Percentiles rank a stretch among this genome's conserved stretches.
These are phyloP conservation scores for Dinoponera quadriceps DNA, from an alignment of 1,140 invertebrate genomes.

Conservation along the genomic window DNA sequence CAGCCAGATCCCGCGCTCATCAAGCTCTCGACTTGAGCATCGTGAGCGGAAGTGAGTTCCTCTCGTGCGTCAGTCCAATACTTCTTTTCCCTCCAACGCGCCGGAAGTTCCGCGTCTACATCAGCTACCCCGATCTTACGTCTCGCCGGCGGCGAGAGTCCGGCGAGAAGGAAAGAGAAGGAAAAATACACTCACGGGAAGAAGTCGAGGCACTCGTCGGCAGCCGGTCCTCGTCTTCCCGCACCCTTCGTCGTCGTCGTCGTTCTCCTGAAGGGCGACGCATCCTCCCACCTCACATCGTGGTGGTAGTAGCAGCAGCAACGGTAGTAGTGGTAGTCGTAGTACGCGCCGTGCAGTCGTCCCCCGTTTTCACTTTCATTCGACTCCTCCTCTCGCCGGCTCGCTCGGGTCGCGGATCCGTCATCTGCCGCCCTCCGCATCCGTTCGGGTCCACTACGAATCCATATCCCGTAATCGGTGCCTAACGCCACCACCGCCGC, in stretches of 20 bases:
- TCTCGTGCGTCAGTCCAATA: not conserved
- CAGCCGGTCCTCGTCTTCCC: constrained; percentile 54
- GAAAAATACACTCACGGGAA: not conserved
- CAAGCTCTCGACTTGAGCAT: not conserved
- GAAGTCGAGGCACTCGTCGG: constrained; percentile 12
- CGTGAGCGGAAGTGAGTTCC: not conserved
- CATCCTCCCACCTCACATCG: constrained; percentile 61
- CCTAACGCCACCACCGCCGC: constrained; percentile 34
- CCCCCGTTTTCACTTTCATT: constrained; percentile 73
- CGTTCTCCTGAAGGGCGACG: constrained; percentile 62
- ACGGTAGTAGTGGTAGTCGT: too few relatives aligned
- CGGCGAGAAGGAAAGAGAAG: not conserved
- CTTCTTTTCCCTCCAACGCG: constrained; percentile 17
- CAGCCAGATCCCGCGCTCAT: too few relatives aligned
- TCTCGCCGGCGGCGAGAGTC: not conserved
- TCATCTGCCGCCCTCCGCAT: constrained; percentile 64
- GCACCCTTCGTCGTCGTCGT: constrained; percentile 51
- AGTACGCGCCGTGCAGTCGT: constrained; percentile 33
- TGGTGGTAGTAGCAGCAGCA: not conserved
- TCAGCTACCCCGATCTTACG: not conserved
- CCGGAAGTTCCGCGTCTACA: not conserved
- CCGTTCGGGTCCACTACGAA: constrained; percentile 63
- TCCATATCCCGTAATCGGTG: constrained; percentile 64
- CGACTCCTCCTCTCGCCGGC: constrained; percentile 64
- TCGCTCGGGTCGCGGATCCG: constrained; percentile 51